These are phyloP conservation scores for Drosophila elegans DNA, from an alignment of 1,140 invertebrate species.

Conservation along the genomic window DNA sequence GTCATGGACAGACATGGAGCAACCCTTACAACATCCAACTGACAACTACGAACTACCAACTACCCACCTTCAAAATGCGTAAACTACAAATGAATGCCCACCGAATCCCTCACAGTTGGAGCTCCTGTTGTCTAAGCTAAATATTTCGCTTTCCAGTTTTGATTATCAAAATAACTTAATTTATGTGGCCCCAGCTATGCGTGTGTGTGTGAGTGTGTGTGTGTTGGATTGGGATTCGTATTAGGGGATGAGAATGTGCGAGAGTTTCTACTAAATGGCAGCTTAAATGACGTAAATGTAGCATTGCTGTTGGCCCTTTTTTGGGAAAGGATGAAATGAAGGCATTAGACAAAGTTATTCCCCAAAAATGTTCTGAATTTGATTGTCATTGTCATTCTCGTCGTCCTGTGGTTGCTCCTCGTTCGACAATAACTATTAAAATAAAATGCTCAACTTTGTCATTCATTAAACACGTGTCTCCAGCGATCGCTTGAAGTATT, in stretches of 20 bases:
- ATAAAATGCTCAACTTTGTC: conserved; percentile 56
- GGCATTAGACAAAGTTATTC: conserved; percentile 55
- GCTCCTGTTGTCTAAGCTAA: conserved; percentile 44
- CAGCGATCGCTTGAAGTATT: not conserved
- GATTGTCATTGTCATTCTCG: conserved; percentile 52
- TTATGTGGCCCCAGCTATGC: conserved; percentile 53
- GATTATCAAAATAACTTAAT: conserved; percentile 83
- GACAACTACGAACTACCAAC: not conserved
- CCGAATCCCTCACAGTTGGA: conserved; percentile 12
- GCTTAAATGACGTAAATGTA: conserved; percentile 79
- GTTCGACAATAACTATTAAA: conserved; percentile 40
- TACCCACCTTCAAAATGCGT: conserved; percentile 22
- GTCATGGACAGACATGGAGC: not conserved
- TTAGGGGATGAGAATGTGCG: conserved; percentile 4
- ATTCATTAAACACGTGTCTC: conserved; percentile 21
- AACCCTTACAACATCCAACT: conserved; percentile 8
- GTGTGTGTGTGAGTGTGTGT: conserved; percentile 6
- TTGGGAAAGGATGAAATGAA: conserved; percentile 31
- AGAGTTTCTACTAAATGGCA: conserved; percentile 63
- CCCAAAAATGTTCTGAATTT: conserved; percentile 60
- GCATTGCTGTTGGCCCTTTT: conserved; percentile 61
- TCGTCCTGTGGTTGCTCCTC: conserved; percentile 13
- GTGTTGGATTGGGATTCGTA: not conserved
- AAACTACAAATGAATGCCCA: conserved; percentile 74
- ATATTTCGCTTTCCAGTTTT: conserved; percentile 78